A percentile compares a stretch with the other conserved stretches of the same genome.
Evolutionary conservation across 64 coral and sea anemone species (phyloP).

Genomic region (Orbicella faveolata): DNA sequence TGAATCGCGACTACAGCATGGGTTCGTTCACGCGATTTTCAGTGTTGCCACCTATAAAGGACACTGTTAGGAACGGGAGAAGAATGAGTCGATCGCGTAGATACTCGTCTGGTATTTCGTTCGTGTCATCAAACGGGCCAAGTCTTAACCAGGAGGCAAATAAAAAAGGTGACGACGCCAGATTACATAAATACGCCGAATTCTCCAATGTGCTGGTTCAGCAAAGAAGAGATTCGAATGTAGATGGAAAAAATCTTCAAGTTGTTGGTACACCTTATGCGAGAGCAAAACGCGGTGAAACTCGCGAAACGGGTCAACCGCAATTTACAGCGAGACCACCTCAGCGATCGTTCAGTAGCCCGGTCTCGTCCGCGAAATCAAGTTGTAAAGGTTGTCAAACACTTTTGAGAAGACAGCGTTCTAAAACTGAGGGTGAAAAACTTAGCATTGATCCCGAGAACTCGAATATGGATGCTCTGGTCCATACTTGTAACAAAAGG

Average conservation of each 20-base stretch:
- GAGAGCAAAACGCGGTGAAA: not conserved
- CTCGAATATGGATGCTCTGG: not conserved
- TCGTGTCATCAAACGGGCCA: slow-evolving; percentile 3
- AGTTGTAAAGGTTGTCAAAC: slow-evolving; percentile 5
- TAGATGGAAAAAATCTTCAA: slow-evolving; percentile 21
- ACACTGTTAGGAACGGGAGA: not conserved
- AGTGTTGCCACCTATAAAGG: slow-evolving; percentile 45
- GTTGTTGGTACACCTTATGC: slow-evolving; percentile 17
- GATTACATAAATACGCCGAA: not conserved
- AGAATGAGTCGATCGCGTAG: slow-evolving; percentile 2
- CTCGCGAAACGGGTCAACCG: not conserved
- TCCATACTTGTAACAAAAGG: slow-evolving; percentile 6
- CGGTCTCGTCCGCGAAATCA: not conserved
- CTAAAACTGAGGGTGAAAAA: slow-evolving; percentile 23
- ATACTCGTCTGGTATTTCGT: not conserved
- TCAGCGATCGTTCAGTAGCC: slow-evolving; percentile 13
- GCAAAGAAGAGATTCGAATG: not conserved
- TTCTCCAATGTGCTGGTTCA: not conserved
- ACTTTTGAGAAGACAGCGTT: not conserved
- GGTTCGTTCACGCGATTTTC: slow-evolving; percentile 47
- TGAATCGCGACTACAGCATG: slow-evolving; percentile 14
- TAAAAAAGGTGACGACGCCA: not conserved
- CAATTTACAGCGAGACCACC: not conserved
- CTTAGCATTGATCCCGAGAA: not conserved
- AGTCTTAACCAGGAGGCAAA: not conserved